Evolutionary conservation across 2,888 invertebrate genomes (phyloP).

Genomic region (Andrena chrysosceles): DNA sequence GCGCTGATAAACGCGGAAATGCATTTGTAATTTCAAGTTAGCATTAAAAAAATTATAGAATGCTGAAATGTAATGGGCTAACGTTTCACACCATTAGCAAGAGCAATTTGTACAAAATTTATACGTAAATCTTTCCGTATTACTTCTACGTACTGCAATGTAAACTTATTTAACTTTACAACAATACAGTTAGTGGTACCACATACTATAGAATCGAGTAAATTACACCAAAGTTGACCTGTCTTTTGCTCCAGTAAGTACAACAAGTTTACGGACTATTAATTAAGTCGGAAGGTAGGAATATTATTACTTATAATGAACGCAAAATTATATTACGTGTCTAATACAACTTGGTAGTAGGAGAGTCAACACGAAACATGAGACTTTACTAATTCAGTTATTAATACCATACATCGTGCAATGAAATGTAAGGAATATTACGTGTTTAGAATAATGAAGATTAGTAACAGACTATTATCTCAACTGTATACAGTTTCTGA

Average conservation of each 20-base stretch:
- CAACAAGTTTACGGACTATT: constrained; percentile 7
- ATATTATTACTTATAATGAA: constrained; percentile 36
- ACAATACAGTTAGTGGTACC: background rate
- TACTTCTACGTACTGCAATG: background rate
- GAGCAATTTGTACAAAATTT: background rate
- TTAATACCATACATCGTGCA: constrained; percentile 80
- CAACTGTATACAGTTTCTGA: constrained; percentile 2
- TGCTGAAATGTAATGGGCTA: background rate
- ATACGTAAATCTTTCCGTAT: background rate
- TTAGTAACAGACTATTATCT: constrained; percentile 27
- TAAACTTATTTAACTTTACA: background rate
- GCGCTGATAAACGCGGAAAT: background rate
- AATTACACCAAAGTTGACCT: background rate
- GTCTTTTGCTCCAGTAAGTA: background rate
- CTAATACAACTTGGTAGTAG: constrained; percentile 37
- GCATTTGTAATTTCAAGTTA: constrained; percentile 5
- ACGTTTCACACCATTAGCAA: background rate
- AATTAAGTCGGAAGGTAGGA: constrained; percentile 12
- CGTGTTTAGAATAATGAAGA: constrained; percentile 31
- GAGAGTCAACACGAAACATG: constrained; percentile 31
- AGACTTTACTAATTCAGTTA: constrained; percentile 43
- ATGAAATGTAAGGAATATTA: constrained; percentile 54
- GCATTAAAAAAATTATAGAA: background rate
- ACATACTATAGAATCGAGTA: background rate
- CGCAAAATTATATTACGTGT: constrained; percentile 18